Conservation (phyloP, 2,888 invertebrate species). For the Spilarctia lutea region DNA sequence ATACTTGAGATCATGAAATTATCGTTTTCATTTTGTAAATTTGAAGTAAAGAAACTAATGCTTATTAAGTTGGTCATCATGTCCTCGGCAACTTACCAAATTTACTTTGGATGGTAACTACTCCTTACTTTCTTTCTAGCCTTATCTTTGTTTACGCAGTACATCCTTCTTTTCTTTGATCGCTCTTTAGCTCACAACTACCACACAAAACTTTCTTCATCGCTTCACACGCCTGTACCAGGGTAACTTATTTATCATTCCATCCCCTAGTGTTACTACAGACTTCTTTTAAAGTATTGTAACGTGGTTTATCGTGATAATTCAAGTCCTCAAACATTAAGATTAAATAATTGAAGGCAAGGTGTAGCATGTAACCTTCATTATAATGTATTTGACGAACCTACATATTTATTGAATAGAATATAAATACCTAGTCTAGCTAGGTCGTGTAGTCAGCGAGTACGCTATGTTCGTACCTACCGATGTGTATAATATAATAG, state of each 20-base stretch:
- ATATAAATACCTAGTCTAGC: constrained; percentile 49
- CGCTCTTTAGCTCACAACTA: background rate
- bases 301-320: background rate
- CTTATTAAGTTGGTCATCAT: background rate
- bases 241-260: background rate
- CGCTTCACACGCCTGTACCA: background rate
- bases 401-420: constrained; percentile 42
- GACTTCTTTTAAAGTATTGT: background rate
- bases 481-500: constrained; percentile 57
- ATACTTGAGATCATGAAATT: background rate
- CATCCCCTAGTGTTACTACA: background rate
- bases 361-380: constrained; percentile 11
- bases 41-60: background rate
- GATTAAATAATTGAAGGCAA: background rate
- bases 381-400: constrained; percentile 34
- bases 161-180: background rate
- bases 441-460: constrained; percentile 43
- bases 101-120: background rate
- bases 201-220: too few species aligned
- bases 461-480: constrained; percentile 43
- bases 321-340: background rate
- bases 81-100: background rate
- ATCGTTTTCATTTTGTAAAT: background rate
- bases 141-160: background rate
- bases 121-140: background rate